Percentiles rank a stretch among this genome's conserved stretches.
Evolutionary conservation across 2,113 vertebrate genomes (phyloP).

Genomic region (Scomber colias): DNA sequence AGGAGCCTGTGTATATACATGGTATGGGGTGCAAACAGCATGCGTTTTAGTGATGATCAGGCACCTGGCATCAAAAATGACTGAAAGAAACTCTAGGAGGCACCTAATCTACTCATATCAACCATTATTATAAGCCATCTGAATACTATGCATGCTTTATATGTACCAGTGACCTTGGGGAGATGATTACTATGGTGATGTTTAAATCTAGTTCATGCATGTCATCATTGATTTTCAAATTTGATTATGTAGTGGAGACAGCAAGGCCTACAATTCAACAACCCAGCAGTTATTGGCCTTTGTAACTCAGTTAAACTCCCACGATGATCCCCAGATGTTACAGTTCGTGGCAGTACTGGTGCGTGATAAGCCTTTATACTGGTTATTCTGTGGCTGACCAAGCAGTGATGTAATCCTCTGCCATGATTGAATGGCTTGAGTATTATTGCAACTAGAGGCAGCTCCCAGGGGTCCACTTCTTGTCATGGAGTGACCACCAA

Average conservation of each 20-base stretch:
- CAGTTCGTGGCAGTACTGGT: conserved; percentile 2
- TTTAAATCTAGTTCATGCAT: background rate
- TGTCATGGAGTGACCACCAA: conserved; percentile 23
- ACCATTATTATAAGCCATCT: background rate
- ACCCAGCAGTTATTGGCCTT: background rate
- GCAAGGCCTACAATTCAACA: background rate
- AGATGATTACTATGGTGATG: background rate
- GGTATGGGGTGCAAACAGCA: background rate
- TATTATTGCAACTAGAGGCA: conserved; percentile 36
- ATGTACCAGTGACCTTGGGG: background rate
- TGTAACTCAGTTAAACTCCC: conserved; percentile 4
- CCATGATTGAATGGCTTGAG: conserved; percentile 46
- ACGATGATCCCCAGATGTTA: conserved; percentile 46
- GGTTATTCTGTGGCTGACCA: conserved; percentile 40
- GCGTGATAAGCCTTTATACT: conserved; percentile 25
- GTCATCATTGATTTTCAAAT: background rate
- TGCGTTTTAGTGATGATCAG: too few species aligned
- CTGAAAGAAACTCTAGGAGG: too few species aligned
- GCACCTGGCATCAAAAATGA: background rate
- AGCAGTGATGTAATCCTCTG: conserved; percentile 47
- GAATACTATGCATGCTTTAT: background rate
- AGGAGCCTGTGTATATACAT: background rate
- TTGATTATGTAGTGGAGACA: background rate
- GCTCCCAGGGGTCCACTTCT: conserved; percentile 48
- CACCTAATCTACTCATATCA: too few species aligned